A percentile compares a stretch with the other conserved stretches of the same genome.
These are phyloP conservation scores for Leucozona laternaria DNA, from an alignment of 2,888 invertebrate species.

Conservation along the genomic window DNA sequence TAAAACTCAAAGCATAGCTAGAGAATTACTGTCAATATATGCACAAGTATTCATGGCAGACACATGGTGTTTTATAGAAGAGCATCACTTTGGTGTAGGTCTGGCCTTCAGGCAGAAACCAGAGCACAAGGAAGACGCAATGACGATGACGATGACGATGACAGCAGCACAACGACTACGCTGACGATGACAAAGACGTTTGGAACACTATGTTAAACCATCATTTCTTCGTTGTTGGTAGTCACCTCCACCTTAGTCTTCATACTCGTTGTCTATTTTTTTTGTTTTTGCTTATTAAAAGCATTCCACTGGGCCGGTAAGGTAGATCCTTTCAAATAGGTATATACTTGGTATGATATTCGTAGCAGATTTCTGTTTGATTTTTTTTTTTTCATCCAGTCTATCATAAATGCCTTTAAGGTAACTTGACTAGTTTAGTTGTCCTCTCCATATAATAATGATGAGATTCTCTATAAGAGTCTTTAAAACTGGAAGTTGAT, in stretches of 20 bases:
- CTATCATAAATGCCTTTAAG: conserved; percentile 56
- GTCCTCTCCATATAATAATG: conserved; percentile 44
- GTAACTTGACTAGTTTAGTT: conserved; percentile 62
- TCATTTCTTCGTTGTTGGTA: conserved; percentile 42
- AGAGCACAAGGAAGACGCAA: conserved; percentile 33
- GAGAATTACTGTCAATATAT: conserved; percentile 72
- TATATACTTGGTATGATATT: conserved; percentile 24
- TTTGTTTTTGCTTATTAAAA: conserved; percentile 64
- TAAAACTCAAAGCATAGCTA: conserved; percentile 45
- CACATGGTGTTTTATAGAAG: conserved; percentile 40
- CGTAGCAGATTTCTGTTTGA: conserved; percentile 38
- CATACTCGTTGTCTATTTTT: not conserved
- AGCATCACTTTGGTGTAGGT: conserved; percentile 65
- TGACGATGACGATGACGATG: conserved; percentile 22
- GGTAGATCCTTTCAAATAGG: conserved; percentile 34
- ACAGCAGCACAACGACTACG: conserved; percentile 6
- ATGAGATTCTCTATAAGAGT: not conserved
- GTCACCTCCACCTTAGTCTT: not conserved
- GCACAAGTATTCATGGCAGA: conserved; percentile 64
- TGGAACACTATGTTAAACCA: conserved; percentile 55
- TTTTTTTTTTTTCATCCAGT: not conserved
- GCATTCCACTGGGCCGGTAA: conserved; percentile 52
- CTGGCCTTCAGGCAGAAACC: conserved; percentile 59
- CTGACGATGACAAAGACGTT: conserved; percentile 54
- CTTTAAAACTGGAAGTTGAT: conserved; percentile 11